phyloP scores from a whole-genome alignment of 2,113 vertebrate genomes.

The Otis tarda region DNA sequence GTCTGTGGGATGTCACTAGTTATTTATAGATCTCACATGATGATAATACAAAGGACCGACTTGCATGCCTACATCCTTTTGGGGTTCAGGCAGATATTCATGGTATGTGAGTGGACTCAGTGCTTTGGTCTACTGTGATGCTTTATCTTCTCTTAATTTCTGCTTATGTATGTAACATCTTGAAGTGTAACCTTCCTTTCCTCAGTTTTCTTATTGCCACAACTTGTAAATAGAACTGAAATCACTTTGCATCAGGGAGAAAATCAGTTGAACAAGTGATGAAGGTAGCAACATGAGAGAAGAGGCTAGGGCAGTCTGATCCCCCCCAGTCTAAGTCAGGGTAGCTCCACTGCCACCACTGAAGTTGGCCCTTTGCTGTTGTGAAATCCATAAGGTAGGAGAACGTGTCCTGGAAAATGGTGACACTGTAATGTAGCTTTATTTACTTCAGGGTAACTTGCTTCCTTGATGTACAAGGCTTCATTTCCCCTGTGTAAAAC shows the following conservation, averaged over 20 bases:
- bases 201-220: neutral
- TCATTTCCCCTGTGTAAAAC: neutral
- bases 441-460: neutral
- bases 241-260: neutral
- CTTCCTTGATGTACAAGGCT: neutral
- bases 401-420: neutral
- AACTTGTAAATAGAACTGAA: neutral
- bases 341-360: neutral
- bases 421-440: neutral
- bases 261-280: neutral
- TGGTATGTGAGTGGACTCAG: neutral
- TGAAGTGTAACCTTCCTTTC: neutral
- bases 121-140: neutral
- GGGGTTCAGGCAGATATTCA: neutral
- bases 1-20: neutral
- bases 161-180: neutral
- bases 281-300: neutral
- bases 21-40: neutral
- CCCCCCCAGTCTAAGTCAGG: fast-evolving
- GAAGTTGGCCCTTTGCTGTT: neutral
- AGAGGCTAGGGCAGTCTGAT: neutral
- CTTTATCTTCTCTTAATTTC: neutral
- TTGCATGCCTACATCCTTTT: neutral
- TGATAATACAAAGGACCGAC: neutral
- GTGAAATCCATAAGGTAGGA: neutral